Conservation (phyloP, 92 coral and sea anemone genomes). For the Zoanthus gigantus region DNA sequence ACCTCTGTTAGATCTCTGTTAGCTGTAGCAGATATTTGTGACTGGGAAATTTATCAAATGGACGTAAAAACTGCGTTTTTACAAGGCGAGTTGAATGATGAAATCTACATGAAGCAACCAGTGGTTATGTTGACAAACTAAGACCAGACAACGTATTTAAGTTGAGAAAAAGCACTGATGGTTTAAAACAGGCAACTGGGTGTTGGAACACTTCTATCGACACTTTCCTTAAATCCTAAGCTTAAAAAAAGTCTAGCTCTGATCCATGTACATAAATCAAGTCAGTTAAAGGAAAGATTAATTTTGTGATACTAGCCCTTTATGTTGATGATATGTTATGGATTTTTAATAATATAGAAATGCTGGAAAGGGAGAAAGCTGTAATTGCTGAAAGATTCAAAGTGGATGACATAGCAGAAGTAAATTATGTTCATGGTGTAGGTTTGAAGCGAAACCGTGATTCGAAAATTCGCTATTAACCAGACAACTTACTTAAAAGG, state of each 20-base stretch:
- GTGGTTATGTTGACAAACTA: conserved; percentile 19
- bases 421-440: conserved; percentile 51
- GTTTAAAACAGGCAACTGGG: conserved; percentile 65
- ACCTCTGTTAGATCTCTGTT: conserved; percentile 61
- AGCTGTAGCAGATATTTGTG: conserved; percentile 62
- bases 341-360: conserved; percentile 15
- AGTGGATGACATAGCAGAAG: conserved; percentile 1
- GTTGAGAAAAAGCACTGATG: conserved; percentile 58
- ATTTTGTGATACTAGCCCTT: conserved; percentile 31
- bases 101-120: conserved; percentile 45
- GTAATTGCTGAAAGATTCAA: conserved; percentile 19
- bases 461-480: conserved; percentile 45
- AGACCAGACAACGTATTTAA: not conserved
- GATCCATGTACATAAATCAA: conserved; percentile 50
- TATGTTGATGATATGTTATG: conserved; percentile 31
- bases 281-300: conserved; percentile 16
- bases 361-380: conserved; percentile 36
- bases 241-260: conserved; percentile 57
- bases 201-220: conserved; percentile 65
- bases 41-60: conserved; percentile 62
- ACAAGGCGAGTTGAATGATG: conserved; percentile 17
- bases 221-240: conserved; percentile 52
- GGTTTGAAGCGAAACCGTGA: conserved; percentile 38
- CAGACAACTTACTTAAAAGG: conserved; percentile 51
- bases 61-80: too few relatives aligned